Percentiles rank a stretch among this genome's conserved stretches.
These are phyloP conservation scores for Nothocercus nigrocapillus DNA, from an alignment of 2,113 vertebrate genomes.

Conservation along the genomic window DNA sequence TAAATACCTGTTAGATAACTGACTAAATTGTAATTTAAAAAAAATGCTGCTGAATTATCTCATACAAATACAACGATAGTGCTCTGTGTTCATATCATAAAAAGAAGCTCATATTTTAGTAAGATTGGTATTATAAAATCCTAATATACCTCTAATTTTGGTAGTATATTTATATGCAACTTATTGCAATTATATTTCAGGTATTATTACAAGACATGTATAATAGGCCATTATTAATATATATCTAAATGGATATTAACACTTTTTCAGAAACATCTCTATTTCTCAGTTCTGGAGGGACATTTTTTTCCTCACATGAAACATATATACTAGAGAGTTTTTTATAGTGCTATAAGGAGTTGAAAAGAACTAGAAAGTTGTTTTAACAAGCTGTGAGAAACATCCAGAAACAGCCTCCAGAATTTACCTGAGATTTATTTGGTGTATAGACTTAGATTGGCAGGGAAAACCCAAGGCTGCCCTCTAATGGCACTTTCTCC, in stretches of 20 bases:
- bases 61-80: not conserved
- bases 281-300: not conserved
- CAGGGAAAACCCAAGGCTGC: not conserved
- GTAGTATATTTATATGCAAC: not conserved
- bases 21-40: not conserved
- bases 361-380: not conserved
- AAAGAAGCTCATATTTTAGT: not conserved
- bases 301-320: not conserved
- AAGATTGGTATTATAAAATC: not conserved
- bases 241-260: not conserved
- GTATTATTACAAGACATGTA: not conserved
- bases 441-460: rapidly evolving
- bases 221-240: not conserved
- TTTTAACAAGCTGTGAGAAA: not conserved
- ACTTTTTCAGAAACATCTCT: not conserved
- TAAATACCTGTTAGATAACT: not conserved
- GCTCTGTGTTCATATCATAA: not conserved
- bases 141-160: not conserved
- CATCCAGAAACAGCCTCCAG: not conserved
- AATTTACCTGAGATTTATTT: not conserved
- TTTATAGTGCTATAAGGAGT: not conserved
- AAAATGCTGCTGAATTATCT: not conserved
- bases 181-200: not conserved
- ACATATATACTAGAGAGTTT: not conserved
- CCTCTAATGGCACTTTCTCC: not conserved